These are phyloP conservation scores for Sepiola atlantica DNA, from an alignment of 2,888 invertebrate genomes.

Conservation along the genomic window DNA sequence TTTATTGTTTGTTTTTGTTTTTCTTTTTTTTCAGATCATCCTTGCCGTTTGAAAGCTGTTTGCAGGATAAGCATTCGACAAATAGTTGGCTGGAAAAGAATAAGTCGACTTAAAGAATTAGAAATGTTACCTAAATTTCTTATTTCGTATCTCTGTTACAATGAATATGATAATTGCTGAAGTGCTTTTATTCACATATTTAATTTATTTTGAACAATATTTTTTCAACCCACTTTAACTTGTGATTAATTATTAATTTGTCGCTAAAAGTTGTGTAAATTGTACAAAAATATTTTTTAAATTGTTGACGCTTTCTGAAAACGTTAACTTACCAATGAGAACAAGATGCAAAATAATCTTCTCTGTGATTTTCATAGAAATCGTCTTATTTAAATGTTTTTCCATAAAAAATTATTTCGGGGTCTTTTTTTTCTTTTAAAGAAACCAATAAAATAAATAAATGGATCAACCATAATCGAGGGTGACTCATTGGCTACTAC, in stretches of 20 bases:
- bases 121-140: slow-evolving; percentile 41
- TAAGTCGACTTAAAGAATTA: slow-evolving; percentile 9
- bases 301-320: neutral
- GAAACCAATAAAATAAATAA: too few species aligned
- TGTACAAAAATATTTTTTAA: neutral
- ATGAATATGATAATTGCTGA: slow-evolving; percentile 25
- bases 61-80: slow-evolving; percentile 8
- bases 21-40: slow-evolving; percentile 4
- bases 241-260: neutral
- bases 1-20: neutral
- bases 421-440: too few species aligned
- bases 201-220: neutral
- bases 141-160: slow-evolving; percentile 21
- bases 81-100: slow-evolving; percentile 41
- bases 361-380: neutral
- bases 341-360: neutral
- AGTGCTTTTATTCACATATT: neutral
- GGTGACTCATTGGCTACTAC: too few species aligned
- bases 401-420: too few species aligned
- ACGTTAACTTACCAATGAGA: neutral
- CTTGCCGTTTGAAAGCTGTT: neutral
- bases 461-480: too few species aligned
- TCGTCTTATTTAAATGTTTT: neutral
- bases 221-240: neutral
- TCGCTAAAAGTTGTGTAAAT: neutral